Conservation (phyloP, 1,140 invertebrate species). For the Lepidurus packardi region DNA sequence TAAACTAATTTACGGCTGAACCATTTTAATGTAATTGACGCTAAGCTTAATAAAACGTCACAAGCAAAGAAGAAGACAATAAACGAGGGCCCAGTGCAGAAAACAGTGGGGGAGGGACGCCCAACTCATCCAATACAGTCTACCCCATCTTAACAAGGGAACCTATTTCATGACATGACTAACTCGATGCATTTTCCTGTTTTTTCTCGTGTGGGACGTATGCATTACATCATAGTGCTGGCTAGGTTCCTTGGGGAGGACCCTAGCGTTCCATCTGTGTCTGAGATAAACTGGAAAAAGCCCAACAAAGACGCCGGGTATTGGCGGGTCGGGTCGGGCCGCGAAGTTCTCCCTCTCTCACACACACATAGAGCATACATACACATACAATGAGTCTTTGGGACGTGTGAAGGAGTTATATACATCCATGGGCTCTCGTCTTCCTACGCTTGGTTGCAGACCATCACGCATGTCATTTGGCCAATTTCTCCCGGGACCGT, state of each 20-base stretch:
- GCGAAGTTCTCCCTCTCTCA: too few relatives aligned
- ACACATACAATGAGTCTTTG: not conserved
- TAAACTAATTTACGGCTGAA: too few relatives aligned
- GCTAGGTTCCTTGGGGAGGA: not conserved
- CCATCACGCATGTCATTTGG: slow-evolving; percentile 21
- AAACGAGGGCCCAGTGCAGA: not conserved
- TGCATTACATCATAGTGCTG: not conserved
- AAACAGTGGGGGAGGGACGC: not conserved
- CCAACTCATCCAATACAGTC: not conserved
- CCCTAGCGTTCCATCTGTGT: not conserved
- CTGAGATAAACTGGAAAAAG: not conserved
- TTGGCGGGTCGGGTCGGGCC: not conserved
- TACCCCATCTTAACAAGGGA: not conserved
- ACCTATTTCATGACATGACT: slow-evolving; percentile 11
- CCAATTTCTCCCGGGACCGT: slow-evolving; percentile 13
- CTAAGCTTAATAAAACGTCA: too few relatives aligned
- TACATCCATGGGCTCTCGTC: not conserved
- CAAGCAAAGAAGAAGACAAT: not conserved
- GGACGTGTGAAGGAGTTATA: not conserved
- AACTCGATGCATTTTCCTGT: not conserved
- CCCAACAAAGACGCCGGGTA: not conserved
- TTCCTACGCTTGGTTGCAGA: slow-evolving; percentile 15
- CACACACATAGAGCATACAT: not conserved
- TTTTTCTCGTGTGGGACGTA: not conserved
- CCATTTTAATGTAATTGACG: too few relatives aligned